phyloP scores from a whole-genome alignment of 2,888 invertebrate genomes.

The Falcaria lacertinaria region DNA sequence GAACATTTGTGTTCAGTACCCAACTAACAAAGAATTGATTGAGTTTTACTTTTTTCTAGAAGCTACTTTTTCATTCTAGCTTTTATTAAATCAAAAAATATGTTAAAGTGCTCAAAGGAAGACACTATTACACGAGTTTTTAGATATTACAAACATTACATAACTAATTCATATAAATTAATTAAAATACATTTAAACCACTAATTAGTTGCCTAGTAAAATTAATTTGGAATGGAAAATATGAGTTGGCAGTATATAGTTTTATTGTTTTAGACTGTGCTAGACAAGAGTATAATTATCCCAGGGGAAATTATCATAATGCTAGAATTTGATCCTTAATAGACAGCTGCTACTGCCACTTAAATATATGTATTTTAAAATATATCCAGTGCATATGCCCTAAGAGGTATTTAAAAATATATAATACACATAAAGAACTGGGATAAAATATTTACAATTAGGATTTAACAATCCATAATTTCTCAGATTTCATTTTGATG shows the following conservation, averaged over 20 bases:
- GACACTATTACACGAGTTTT: neutral
- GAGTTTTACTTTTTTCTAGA: too few species aligned
- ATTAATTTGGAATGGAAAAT: constrained; percentile 49
- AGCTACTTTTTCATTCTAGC: too few species aligned
- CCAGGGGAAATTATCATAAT: too few species aligned
- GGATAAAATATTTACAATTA: too few species aligned
- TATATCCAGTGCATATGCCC: too few species aligned
- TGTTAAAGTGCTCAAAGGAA: neutral
- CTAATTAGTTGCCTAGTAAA: constrained; percentile 8
- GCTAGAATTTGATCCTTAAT: neutral
- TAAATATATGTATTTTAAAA: too few species aligned
- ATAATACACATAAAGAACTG: too few species aligned
- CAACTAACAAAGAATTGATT: too few species aligned
- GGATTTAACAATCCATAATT: neutral
- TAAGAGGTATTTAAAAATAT: too few species aligned
- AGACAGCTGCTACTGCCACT: neutral
- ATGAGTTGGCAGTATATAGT: constrained; percentile 35
- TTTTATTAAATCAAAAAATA: neutral
- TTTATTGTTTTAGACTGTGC: constrained; percentile 11
- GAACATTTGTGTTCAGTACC: too few species aligned
- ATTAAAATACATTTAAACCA: neutral
- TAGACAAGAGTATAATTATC: too few species aligned
- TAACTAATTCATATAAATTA: constrained; percentile 5
- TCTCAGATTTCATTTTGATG: neutral
- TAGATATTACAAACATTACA: constrained; percentile 4